Conservation (phyloP, 2,888 invertebrate species). For the Agrochola litura region DNA sequence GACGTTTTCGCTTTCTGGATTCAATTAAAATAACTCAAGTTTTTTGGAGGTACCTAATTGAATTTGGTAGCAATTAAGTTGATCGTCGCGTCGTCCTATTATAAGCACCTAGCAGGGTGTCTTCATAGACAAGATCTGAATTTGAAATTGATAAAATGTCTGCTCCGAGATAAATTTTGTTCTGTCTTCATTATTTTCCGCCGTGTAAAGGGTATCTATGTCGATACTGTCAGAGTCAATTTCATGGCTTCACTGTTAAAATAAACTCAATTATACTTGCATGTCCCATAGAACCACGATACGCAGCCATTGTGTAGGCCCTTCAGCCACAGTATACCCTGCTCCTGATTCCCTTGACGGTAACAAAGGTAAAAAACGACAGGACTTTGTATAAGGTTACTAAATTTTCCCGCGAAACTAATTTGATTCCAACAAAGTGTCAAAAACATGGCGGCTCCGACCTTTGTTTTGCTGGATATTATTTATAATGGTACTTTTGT, state of each 20-base stretch:
- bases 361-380: conserved; percentile 65
- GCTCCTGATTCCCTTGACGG: conserved; percentile 33
- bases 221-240: neutral
- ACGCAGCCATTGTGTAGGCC: conserved; percentile 21
- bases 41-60: conserved; percentile 33
- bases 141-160: neutral
- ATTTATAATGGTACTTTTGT: conserved; percentile 75
- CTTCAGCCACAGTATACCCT: conserved; percentile 29
- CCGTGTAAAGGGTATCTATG: no score
- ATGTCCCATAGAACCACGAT: conserved; percentile 8
- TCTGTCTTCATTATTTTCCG: neutral
- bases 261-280: conserved; percentile 4
- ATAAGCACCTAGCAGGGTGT: neutral
- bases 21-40: conserved; percentile 56
- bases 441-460: conserved; percentile 72
- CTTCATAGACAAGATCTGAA: neutral
- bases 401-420: conserved; percentile 69
- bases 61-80: conserved; percentile 13
- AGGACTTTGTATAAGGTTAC: conserved; percentile 59
- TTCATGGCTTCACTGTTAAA: neutral
- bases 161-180: neutral
- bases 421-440: conserved; percentile 76
- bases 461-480: conserved; percentile 74
- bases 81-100: neutral
- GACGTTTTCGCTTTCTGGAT: conserved; percentile 50